Conservation (phyloP, 1,140 invertebrate species). For the Drosophila kanapiae region DNA sequence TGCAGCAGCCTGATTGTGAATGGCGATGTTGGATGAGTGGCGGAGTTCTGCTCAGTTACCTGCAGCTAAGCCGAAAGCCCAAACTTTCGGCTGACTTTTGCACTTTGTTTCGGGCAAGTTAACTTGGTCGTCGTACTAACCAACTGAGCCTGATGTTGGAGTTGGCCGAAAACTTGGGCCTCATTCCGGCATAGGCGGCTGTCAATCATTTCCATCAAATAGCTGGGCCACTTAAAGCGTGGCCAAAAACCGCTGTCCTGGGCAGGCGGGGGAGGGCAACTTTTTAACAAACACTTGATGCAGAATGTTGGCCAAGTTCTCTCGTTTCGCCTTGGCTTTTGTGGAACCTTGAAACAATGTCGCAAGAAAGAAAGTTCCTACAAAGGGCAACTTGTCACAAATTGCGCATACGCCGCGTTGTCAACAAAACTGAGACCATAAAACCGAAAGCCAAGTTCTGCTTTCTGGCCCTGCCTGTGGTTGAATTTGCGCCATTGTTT, state of each 20-base stretch:
- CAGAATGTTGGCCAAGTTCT: slow-evolving; percentile 49
- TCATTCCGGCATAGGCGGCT: slow-evolving; percentile 17
- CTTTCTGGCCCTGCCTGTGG: slow-evolving; percentile 14
- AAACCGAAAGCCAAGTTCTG: slow-evolving; percentile 52
- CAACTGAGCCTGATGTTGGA: slow-evolving; percentile 10
- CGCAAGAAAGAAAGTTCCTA: slow-evolving; percentile 53
- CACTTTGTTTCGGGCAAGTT: slow-evolving; percentile 34
- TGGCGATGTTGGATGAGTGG: background rate
- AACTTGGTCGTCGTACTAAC: slow-evolving; percentile 23
- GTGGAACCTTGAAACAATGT: slow-evolving; percentile 55
- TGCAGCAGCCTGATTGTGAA: slow-evolving; percentile 31
- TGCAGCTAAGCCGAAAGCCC: slow-evolving; percentile 32
- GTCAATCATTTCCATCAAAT: slow-evolving; percentile 56
- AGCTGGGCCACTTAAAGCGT: slow-evolving; percentile 43
- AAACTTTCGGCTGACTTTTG: slow-evolving; percentile 45
- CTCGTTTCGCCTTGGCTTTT: slow-evolving; percentile 1
- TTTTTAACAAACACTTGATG: slow-evolving; percentile 53
- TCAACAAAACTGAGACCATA: slow-evolving; percentile 52
- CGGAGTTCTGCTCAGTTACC: slow-evolving; percentile 27
- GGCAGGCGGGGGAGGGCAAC: slow-evolving; percentile 9
- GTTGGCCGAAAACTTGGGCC: slow-evolving; percentile 29
- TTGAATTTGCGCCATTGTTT: slow-evolving; percentile 58
- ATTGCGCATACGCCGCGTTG: slow-evolving; percentile 60
- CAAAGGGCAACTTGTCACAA: slow-evolving; percentile 63
- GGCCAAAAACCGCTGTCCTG: slow-evolving; percentile 23